Conservation (phyloP, 2,797 vertebrate species). For the Crax fasciolata region DNA sequence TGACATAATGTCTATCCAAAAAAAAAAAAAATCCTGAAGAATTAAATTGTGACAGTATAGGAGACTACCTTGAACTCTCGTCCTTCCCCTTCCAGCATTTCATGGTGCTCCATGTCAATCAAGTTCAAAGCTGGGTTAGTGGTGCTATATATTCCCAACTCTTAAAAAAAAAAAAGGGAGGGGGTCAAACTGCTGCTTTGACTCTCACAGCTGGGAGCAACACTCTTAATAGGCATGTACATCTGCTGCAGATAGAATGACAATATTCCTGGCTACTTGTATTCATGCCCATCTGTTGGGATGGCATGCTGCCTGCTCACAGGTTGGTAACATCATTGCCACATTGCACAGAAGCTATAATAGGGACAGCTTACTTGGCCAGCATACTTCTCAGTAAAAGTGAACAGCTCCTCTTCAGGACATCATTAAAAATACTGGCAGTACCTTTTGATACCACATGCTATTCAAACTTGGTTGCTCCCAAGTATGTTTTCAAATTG, state of each 20-base stretch:
- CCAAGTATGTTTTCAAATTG: neutral
- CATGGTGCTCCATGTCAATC: neutral
- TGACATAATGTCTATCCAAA: neutral
- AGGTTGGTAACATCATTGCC: constrained; percentile 67
- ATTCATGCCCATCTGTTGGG: constrained; percentile 70
- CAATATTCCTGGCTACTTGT: constrained; percentile 42
- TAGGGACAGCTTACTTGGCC: constrained; percentile 21
- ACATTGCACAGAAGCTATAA: constrained; percentile 53
- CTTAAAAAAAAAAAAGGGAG: constrained; percentile 43
- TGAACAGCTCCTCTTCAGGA: constrained; percentile 7
- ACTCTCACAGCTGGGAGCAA: constrained; percentile 63
- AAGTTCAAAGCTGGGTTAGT: constrained; percentile 14
- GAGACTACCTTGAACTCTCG: neutral
- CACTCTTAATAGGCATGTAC: constrained; percentile 63
- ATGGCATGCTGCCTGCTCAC: constrained; percentile 71
- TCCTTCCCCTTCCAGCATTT: neutral
- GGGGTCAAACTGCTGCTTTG: constrained; percentile 71
- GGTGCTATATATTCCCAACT: constrained; percentile 8
- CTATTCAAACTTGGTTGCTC: neutral
- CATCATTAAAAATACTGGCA: neutral
- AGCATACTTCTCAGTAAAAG: constrained; percentile 46
- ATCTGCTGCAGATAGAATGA: constrained; percentile 64
- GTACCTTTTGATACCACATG: neutral
- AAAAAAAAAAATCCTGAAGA: neutral
- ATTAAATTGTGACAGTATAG: neutral